Evolutionary conservation across 2,113 vertebrate species (phyloP), one percentile per base, ranked within the genome.

Genomic region (Tetrao urogallus): DNA sequence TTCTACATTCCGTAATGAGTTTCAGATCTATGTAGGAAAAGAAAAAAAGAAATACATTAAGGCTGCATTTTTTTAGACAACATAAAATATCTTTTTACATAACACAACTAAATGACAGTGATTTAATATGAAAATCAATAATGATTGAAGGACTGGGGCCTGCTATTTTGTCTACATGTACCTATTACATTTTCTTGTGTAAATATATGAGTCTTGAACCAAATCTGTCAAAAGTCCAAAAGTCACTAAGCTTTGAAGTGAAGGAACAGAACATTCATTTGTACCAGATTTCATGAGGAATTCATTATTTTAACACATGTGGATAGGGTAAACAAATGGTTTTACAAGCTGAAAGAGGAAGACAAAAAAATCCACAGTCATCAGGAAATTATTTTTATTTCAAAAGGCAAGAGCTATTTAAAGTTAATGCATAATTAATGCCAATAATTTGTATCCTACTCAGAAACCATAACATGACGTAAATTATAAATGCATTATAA

Each of bases 221-320:
- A 78, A 66, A 90, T 92, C 79, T 96, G 84, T 86, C 48, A 61
- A 40, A 76, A 80, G 61, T 88, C 74, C 77, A 93, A 60, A 94
- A 94, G 54, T 60, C 85, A 57, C 14, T 89, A 47, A 75, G 67
- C 82, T 94, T 95, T 95, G 76, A 95, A 96, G 76, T 86, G 69
- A 84, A 94, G 80, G 63, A 92, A 79, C 22, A 92, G 65, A 94
- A 87, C 45, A 90, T 92, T 93, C 7, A 6, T 83, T 88, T 90
- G 34, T 58, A 67, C 45, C 73, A 92, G 85, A 91, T 88, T 89
- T 95, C 73, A 92, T 11, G 48, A 92, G 94, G 87, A 95, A 90
- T 88, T 93, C 13, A 91, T 96, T 94, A 96, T 82, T 95, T 80
- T 67, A 92, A 61, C 82, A 92, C 95, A 82, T 95, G 76, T 93